Evolutionary conservation across 2,888 invertebrate species (phyloP), one percentile per base, ranked within the genome.

Genomic region (Fragum fragum): DNA sequence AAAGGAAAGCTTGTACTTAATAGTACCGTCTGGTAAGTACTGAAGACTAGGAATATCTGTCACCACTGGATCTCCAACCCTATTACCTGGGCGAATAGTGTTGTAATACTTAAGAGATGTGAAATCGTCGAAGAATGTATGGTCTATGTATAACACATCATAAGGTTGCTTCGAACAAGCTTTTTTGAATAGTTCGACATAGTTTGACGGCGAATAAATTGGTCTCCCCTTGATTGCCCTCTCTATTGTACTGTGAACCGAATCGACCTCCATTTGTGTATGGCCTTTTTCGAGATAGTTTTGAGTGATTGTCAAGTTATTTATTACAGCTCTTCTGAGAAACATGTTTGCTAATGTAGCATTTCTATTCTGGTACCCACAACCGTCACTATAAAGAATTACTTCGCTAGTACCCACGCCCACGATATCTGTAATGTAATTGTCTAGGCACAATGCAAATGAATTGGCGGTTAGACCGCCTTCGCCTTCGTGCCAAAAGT

Each of bases 221-320:
- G 71, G 52, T 52, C 28, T 73, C 23, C 73, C 59, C 7, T 47
- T 53, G 26, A 85, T 42, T 42, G 76, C 72, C 9, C 76, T 53
- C 59, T 86, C 87, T 52, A 86, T 81, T 3, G 52, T 32, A 63
- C 82, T 83, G 29, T 87, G 87, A 18, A 87, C 83, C n/a, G n/a
- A n/a, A n/a, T n/a, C n/a, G n/a, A n/a, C n/a, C n/a, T n/a, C n/a
- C n/a, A n/a, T n/a, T n/a, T 74, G 76, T 11, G 86, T 86, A 52
- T 86, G 81, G 0, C 86, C 86, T 36, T 73, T 74, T 53, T 75
- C 81, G 1, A 82, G 47, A 47, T 59, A 85, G 26, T 77, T 79
- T 11, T 82, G 82, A 11, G 47, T 21, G 6, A 81, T 55, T 14
- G 61, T 76, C 1, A 73, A 29, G 14, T 71, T 71, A 11, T 55